A percentile compares a stretch with the other conserved stretches of the same genome.
Conservation (phyloP, 2,888 invertebrate genomes). For the Anagyrus pseudococci region DNA sequence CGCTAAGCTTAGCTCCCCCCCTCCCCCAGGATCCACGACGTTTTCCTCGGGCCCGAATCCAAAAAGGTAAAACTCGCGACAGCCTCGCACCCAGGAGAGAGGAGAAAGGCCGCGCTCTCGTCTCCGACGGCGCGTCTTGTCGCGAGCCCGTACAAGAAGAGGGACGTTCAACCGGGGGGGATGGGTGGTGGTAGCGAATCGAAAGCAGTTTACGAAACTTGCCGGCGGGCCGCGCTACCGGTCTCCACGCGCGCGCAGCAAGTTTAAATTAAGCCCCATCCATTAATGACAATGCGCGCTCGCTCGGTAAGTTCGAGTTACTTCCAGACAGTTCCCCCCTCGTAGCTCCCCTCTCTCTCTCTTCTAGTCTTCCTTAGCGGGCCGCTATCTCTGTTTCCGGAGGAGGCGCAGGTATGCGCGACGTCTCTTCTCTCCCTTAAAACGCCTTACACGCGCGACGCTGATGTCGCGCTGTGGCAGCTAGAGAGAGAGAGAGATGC, state of each 20-base stretch:
- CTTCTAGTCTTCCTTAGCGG: background rate
- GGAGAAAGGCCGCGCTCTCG: too few species aligned
- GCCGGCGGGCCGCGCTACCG: constrained; percentile 1
- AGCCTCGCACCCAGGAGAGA: too few species aligned
- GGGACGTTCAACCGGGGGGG: too few species aligned
- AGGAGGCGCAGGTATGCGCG: too few species aligned
- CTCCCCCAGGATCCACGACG: constrained; percentile 4
- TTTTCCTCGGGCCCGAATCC: too few species aligned
- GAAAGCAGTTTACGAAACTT: constrained; percentile 40
- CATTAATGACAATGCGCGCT: constrained; percentile 40
- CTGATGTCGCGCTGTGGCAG: constrained; percentile 16
- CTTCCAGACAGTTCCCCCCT: constrained; percentile 29
- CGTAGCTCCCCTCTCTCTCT: background rate
- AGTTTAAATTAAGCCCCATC: constrained; percentile 41
- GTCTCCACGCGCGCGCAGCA: constrained; percentile 21
- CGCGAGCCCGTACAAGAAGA: too few species aligned
- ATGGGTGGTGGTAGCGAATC: constrained; percentile 29
- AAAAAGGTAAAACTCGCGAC: too few species aligned
- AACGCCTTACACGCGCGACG: background rate
- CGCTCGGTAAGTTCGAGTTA: constrained; percentile 30
- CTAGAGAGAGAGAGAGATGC: constrained; percentile 1
- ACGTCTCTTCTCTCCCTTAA: constrained; percentile 7
- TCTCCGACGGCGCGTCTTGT: too few species aligned
- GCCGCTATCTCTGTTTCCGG: background rate
- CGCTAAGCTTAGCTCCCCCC: background rate